Conservation (phyloP, 2,113 vertebrate genomes). For the Anoura caudifer region DNA sequence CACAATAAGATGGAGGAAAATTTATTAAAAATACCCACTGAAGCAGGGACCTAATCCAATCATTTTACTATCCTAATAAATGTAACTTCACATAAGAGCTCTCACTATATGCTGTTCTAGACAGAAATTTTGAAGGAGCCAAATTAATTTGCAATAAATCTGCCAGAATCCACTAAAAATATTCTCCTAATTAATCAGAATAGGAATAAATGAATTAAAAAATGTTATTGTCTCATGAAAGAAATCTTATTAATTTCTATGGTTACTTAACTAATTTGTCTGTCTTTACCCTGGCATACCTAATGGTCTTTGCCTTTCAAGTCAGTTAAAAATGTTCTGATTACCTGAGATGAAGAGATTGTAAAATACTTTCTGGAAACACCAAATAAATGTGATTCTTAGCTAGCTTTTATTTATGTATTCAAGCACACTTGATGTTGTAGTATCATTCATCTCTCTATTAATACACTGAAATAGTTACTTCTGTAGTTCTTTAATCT, state of each 20-base stretch:
- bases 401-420: conserved; percentile 36
- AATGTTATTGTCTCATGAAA: conserved; percentile 48
- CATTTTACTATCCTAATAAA: conserved; percentile 45
- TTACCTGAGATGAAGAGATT: conserved; percentile 50
- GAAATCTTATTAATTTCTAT: conserved; percentile 28
- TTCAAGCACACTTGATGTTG: not conserved
- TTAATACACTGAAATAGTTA: not conserved
- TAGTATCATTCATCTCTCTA: conserved; percentile 11
- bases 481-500: not conserved
- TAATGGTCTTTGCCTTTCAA: conserved; percentile 41
- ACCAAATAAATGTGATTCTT: conserved; percentile 31
- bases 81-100: conserved; percentile 6
- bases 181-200: conserved; percentile 67
- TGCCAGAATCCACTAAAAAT: conserved; percentile 66
- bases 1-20: not conserved
- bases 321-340: conserved; percentile 43
- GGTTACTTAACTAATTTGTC: conserved; percentile 58
- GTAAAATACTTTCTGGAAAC: conserved; percentile 42
- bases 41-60: not conserved
- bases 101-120: conserved; percentile 22
- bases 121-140: conserved; percentile 25
- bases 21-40: conserved; percentile 28
- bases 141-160: conserved; percentile 64
- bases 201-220: conserved; percentile 53
- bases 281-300: conserved; percentile 20